A percentile compares a stretch with the other conserved stretches of the same genome.
Conservation (phyloP, 2,888 invertebrate species). For the Pharmacophagus antenor region DNA sequence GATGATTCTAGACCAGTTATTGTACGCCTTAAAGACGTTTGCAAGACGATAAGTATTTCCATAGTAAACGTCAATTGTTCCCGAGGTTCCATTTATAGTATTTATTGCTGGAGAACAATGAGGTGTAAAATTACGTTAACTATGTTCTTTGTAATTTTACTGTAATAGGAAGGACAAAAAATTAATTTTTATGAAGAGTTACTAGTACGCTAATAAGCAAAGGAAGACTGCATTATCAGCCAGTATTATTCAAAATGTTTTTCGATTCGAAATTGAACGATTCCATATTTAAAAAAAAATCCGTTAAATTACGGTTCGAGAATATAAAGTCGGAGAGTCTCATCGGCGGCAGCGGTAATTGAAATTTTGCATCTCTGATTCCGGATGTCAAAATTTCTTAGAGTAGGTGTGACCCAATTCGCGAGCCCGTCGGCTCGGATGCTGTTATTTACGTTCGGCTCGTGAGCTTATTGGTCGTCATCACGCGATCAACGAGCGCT, state of each 20-base stretch:
- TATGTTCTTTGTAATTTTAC: not conserved
- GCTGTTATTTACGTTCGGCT: slow-evolving; percentile 28
- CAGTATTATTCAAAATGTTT: not conserved
- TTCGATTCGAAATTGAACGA: not conserved
- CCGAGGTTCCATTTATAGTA: too few species aligned
- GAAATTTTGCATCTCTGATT: slow-evolving; percentile 9
- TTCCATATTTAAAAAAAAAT: not conserved
- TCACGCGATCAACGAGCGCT: slow-evolving; percentile 22
- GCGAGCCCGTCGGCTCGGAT: slow-evolving; percentile 16
- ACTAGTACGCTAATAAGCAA: not conserved
- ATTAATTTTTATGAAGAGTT: too few species aligned
- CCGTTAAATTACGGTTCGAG: slow-evolving; percentile 2
- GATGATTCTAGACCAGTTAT: too few species aligned
- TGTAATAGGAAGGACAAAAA: not conserved
- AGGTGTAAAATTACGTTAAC: too few species aligned
- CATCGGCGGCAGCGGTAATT: not conserved
- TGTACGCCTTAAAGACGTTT: too few species aligned
- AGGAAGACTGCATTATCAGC: not conserved
- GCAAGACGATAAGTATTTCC: too few species aligned
- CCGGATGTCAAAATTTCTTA: slow-evolving; percentile 9
- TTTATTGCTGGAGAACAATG: too few species aligned
- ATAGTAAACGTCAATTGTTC: too few species aligned
- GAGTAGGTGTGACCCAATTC: slow-evolving; percentile 17
- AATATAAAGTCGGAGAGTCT: not conserved
- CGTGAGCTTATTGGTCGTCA: slow-evolving; percentile 17